Conservation (phyloP, 30 jellyfish, hydroid and myxozoan species). For the Aurelia aurita complex sp. Pacific region DNA sequence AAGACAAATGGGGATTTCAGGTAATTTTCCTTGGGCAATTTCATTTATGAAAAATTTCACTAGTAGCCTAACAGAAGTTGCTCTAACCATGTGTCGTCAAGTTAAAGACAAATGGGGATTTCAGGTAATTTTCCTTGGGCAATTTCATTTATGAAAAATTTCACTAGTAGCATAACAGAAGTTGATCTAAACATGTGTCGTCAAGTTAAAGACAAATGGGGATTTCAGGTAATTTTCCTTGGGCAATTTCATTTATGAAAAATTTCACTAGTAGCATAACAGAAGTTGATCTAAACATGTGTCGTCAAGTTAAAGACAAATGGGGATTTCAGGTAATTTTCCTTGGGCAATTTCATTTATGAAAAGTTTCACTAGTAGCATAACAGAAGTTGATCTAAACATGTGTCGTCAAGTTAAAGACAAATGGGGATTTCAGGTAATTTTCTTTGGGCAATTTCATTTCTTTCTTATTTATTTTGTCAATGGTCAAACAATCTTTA, state of each 20-base stretch:
- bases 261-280: no score
- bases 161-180: conserved; percentile 9
- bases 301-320: conserved; percentile 89
- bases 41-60: no score
- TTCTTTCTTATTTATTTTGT: no score
- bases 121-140: conserved; percentile 48
- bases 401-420: conserved; percentile 93
- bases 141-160: no score
- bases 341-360: no score
- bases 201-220: conserved; percentile 95
- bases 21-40: neutral
- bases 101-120: conserved; percentile 95
- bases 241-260: no score
- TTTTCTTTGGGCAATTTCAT: no score
- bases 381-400: conserved; percentile 79
- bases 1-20: conserved; percentile 97
- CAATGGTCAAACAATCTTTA: no score
- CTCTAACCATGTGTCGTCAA: conserved; percentile 86
- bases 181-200: conserved; percentile 89
- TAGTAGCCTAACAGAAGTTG: conserved; percentile 48
- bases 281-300: conserved; percentile 87
- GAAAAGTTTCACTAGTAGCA: no score
- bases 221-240: conserved; percentile 72
- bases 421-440: conserved; percentile 95
- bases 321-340: conserved; percentile 93